Evolutionary conservation across 2,113 vertebrate genomes (phyloP), one percentile per base, ranked within the genome.

Genomic region (Seriola rivoliana): DNA sequence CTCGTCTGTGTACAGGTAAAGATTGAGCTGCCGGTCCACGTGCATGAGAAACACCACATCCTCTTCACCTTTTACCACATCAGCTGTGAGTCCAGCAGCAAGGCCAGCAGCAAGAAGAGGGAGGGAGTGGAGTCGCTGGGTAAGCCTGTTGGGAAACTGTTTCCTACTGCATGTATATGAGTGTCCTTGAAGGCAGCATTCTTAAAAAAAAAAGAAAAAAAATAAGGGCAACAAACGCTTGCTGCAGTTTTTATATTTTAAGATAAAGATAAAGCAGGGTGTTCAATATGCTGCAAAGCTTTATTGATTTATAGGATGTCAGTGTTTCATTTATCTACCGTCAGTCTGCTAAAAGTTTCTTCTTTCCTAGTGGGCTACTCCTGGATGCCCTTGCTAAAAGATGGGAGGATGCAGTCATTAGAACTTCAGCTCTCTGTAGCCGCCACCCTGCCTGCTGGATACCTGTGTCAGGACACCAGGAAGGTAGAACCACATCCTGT

Each of bases 1-100:
- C 62, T 52, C 29, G 8, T 0, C 40, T 94, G 88, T 65, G 92
- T 93, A 63, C 95, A 99, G 98, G 94, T 99, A 76, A 99, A 99
- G 94, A 94, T 98, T 3, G 98, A 99, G 90, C 96, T 99, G 89
- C 98, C 98, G 8, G 96, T 99, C 85, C 97, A 99, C 72, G 87
- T 99, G 85, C 97, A 99, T 80, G 97, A 97, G 85, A 99, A 97
- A 85, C 98, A 99, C 93, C 98, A 99, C 88, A 90, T 99, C 89
- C 96, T 99, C 91, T 99, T 99, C 93, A 98, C 96, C 71, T 99
- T 99, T 92, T 98, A 97, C 94, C 98, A 99, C 69, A 95, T 99
- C 94, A 98, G 98, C 95, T 99, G 98, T 85, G 98, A 99, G 94
- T 96, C 98, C 84, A 98, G 96, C 94, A 96, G 94, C 88, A 99